Evolutionary conservation across 2,888 invertebrate species (phyloP).

Genomic region (Lathronympha strigana): DNA sequence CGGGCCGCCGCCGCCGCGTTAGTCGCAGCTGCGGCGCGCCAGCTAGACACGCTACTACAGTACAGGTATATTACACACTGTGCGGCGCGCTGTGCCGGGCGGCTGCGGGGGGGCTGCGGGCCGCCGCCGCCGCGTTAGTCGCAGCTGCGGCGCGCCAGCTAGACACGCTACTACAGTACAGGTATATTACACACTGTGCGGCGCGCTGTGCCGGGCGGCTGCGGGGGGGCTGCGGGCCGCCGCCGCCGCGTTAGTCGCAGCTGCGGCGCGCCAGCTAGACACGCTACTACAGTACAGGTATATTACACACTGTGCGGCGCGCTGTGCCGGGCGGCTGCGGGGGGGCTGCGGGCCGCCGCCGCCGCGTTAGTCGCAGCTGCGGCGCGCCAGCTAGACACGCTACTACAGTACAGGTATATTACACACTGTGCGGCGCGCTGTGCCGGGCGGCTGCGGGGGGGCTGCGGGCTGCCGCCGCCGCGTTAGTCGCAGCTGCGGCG

Average conservation of each 20-base stretch:
- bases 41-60: conserved; percentile 94
- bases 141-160: conserved; percentile 92
- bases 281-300: conserved; percentile 87
- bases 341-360: conserved; percentile 87
- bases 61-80: conserved; percentile 8
- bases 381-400: conserved; percentile 92
- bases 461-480: conserved; percentile 88
- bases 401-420: conserved; percentile 84
- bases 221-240: conserved; percentile 86
- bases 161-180: conserved; percentile 90
- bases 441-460: conserved; percentile 88
- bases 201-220: too few relatives aligned
- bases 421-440: conserved; percentile 78
- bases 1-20: conserved; percentile 90
- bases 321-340: conserved; percentile 87
- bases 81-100: conserved; percentile 88
- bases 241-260: conserved; percentile 91
- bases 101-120: conserved; percentile 86
- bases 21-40: conserved; percentile 91
- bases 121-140: conserved; percentile 91
- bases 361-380: conserved; percentile 92
- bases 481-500: conserved; percentile 93
- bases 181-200: too few relatives aligned
- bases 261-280: conserved; percentile 93
- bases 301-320: conserved; percentile 73